phyloP scores from a whole-genome alignment of 1,140 invertebrate genomes.

The Yoshiicerus persimilis region DNA sequence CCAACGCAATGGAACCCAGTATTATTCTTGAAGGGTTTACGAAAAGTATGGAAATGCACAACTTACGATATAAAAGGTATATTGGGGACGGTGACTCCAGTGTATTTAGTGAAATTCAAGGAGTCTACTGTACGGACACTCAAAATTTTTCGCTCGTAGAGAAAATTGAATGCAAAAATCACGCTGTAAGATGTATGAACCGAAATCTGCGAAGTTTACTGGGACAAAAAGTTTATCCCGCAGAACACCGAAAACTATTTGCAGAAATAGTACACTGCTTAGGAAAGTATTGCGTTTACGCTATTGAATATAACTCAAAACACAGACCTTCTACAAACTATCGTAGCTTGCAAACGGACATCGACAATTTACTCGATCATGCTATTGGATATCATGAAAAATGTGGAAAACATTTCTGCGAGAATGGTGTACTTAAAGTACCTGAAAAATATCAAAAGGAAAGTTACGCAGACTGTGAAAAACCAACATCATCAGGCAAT shows the following conservation, averaged over 20 bases:
- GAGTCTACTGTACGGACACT: neutral
- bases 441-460: neutral
- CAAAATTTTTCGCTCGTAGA: neutral
- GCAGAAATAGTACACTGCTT: neutral
- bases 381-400: neutral
- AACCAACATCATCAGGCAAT: too few relatives aligned
- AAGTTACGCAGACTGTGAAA: too few relatives aligned
- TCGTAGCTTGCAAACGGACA: neutral
- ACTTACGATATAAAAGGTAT: neutral
- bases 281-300: neutral
- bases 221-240: neutral
- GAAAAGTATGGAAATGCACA: neutral
- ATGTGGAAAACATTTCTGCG: neutral
- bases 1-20: constrained; percentile 51
- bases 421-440: neutral
- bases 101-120: neutral
- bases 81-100: constrained; percentile 49
- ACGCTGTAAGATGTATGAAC: neutral
- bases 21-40: constrained; percentile 51
- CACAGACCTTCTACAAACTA: neutral
- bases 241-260: neutral
- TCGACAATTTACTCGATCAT: neutral
- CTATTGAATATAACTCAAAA: neutral
- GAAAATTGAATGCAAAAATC: neutral
- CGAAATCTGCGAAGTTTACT: neutral